A percentile compares a stretch with the other conserved stretches of the same genome.
Conservation (phyloP, 2,797 vertebrate species). For the Ibycter americanus region DNA sequence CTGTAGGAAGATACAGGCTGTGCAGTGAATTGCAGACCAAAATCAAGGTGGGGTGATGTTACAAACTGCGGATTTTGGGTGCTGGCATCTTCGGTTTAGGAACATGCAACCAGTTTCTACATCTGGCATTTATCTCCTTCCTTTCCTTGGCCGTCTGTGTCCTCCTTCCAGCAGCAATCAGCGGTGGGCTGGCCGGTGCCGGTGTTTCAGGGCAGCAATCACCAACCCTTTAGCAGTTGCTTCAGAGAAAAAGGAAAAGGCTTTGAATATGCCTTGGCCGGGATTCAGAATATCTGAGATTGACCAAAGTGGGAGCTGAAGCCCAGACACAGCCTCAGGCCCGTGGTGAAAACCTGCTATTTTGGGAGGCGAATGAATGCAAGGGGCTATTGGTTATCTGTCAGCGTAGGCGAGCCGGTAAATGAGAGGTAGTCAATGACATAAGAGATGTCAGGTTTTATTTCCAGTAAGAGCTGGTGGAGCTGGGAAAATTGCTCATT, state of each 20-base stretch:
- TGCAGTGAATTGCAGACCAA: neutral
- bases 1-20: fast-evolving
- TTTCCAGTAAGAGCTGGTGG: slow-evolving; percentile 75
- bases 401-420: neutral
- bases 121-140: neutral
- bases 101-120: fast-evolving
- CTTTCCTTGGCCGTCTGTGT: neutral
- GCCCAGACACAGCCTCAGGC: neutral
- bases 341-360: neutral
- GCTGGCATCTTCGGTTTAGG: neutral
- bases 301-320: neutral
- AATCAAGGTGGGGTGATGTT: neutral
- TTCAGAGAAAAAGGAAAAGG: neutral
- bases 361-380: neutral
- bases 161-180: neutral
- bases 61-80: neutral
- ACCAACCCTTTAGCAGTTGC: neutral
- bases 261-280: neutral
- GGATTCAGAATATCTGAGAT: neutral
- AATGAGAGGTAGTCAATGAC: slow-evolving; percentile 61
- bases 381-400: slow-evolving; percentile 44
- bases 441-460: slow-evolving; percentile 57
- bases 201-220: neutral
- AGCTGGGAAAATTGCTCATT: slow-evolving; percentile 75
- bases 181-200: neutral